A percentile compares a stretch with the other conserved stretches of the same genome.
Conservation (phyloP, 2,113 vertebrate genomes). For the Myocastor coypus region DNA sequence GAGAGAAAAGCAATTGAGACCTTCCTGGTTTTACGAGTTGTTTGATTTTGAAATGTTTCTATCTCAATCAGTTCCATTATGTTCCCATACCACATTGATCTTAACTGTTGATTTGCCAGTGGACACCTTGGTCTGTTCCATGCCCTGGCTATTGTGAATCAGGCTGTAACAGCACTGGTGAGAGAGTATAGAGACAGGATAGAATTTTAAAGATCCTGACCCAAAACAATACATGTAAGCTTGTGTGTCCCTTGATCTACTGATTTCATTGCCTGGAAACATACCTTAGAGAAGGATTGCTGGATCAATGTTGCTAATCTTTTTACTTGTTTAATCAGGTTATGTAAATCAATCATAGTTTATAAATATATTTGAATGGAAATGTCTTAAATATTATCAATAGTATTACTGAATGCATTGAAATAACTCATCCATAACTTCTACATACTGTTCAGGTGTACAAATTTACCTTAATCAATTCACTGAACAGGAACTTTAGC, state of each 20-base stretch:
- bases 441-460: not conserved
- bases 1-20: too few relatives aligned
- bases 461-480: not conserved
- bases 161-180: not conserved
- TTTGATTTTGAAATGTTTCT: not conserved
- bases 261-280: not conserved
- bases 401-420: not conserved
- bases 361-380: not conserved
- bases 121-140: not conserved
- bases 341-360: not conserved
- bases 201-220: not conserved
- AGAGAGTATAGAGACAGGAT: not conserved
- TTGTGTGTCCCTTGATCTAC: not conserved
- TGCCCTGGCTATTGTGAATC: not conserved
- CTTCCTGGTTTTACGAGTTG: not conserved
- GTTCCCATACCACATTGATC: not conserved
- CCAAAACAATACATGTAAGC: not conserved
- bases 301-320: not conserved
- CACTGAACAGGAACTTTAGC: not conserved
- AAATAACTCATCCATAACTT: not conserved
- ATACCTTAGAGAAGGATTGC: too few relatives aligned
- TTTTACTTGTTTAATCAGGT: not conserved
- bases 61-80: not conserved
- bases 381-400: not conserved
- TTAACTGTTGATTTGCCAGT: not conserved